These are phyloP conservation scores for Neelides folsomi DNA, from an alignment of 2,888 invertebrate species.

Conservation along the genomic window DNA sequence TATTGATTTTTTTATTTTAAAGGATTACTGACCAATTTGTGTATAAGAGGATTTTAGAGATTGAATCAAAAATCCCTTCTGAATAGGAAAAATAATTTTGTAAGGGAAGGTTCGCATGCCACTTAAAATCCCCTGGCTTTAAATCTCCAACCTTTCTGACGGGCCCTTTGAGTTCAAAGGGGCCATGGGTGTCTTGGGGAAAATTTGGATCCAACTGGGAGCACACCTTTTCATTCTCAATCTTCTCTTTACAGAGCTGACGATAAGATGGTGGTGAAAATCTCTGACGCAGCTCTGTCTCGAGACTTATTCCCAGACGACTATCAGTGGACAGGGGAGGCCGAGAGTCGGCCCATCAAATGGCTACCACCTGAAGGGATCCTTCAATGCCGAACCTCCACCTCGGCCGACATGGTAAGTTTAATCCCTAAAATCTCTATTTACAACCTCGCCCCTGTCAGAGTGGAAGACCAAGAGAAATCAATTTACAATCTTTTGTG, in stretches of 20 bases:
- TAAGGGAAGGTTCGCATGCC: too few species aligned
- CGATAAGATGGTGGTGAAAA: constrained; percentile 63
- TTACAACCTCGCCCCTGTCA: background rate
- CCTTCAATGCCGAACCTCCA: constrained; percentile 64
- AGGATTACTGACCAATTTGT: too few species aligned
- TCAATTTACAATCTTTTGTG: too few species aligned
- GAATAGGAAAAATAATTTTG: too few species aligned
- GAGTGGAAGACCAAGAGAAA: too few species aligned
- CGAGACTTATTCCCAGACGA: constrained; percentile 84
- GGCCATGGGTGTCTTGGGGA: background rate
- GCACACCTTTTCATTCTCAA: constrained; percentile 1
- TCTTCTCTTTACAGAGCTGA: constrained; percentile 47
- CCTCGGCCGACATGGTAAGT: constrained; percentile 78
- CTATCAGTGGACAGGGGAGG: constrained; percentile 85
- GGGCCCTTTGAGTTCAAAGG: background rate
- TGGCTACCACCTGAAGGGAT: constrained; percentile 79
- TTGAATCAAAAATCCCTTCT: too few species aligned
- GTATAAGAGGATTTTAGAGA: too few species aligned
- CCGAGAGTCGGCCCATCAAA: constrained; percentile 83
- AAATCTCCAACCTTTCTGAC: background rate
- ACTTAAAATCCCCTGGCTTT: too few species aligned
- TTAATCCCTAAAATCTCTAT: background rate
- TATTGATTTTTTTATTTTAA: too few species aligned
- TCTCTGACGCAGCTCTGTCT: constrained; percentile 75
- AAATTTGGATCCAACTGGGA: constrained; percentile 1